Conservation (phyloP, 2,888 invertebrate genomes). For the Ophioninae sp. region DNA sequence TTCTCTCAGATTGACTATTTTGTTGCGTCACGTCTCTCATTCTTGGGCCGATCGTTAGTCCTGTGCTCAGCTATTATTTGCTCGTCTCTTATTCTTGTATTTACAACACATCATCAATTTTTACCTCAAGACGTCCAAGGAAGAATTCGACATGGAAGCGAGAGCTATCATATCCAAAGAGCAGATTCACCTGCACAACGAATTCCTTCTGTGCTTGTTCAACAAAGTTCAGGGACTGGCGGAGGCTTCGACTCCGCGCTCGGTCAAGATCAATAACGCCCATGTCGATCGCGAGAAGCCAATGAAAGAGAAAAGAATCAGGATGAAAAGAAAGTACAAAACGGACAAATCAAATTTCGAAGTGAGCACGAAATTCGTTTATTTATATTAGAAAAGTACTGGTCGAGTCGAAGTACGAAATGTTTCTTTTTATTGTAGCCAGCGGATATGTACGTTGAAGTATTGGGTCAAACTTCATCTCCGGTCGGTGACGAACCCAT, state of each 20-base stretch:
- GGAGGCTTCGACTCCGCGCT: slow-evolving; percentile 78
- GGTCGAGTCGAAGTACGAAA: background rate
- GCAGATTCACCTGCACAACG: slow-evolving; percentile 92
- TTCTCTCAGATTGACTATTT: no score
- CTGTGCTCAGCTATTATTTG: no score
- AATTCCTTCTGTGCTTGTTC: slow-evolving; percentile 90
- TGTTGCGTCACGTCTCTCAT: no score
- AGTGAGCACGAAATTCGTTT: slow-evolving; percentile 77
- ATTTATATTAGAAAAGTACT: background rate
- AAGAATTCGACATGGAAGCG: slow-evolving; percentile 91
- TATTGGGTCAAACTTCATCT: slow-evolving; percentile 77
- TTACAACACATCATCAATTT: background rate
- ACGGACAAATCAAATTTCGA: slow-evolving; percentile 79
- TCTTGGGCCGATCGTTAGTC: no score
- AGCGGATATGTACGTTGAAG: slow-evolving; percentile 79
- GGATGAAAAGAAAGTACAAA: slow-evolving; percentile 74
- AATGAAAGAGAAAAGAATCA: slow-evolving; percentile 74
- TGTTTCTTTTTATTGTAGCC: slow-evolving; percentile 69
- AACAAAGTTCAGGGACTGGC: slow-evolving; percentile 86
- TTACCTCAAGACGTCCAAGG: slow-evolving; percentile 86
- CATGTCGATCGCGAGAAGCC: slow-evolving; percentile 81
- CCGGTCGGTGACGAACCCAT: slow-evolving; percentile 80
- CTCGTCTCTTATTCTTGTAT: no score
- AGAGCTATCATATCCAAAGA: slow-evolving; percentile 87
- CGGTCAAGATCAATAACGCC: slow-evolving; percentile 68